These are phyloP conservation scores for Rhabdomys dilectus DNA, from an alignment of 2,113 vertebrate genomes.

Conservation along the genomic window DNA sequence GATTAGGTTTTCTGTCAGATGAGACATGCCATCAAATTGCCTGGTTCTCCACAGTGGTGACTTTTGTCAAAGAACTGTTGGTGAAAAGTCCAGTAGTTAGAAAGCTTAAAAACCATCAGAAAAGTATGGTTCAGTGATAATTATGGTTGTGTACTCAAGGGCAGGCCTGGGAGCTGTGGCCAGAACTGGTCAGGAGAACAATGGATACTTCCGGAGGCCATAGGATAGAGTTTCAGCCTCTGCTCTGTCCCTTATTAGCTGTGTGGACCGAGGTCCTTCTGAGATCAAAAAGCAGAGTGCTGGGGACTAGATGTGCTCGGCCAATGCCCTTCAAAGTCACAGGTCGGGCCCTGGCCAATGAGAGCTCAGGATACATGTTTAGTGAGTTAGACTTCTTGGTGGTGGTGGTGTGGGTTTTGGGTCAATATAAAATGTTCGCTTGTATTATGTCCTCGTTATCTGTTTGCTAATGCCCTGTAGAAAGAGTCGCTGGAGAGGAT, in stretches of 20 bases:
- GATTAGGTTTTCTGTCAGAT: background rate
- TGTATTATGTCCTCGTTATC: too few relatives aligned
- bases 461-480: too few relatives aligned
- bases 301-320: background rate
- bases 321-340: background rate
- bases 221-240: rapidly evolving
- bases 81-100: conserved; percentile 1
- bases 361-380: background rate
- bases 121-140: background rate
- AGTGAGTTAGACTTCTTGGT: background rate
- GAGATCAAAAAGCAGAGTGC: background rate
- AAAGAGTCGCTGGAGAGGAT: background rate
- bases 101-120: background rate
- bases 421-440: too few relatives aligned
- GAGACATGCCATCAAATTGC: background rate
- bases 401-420: too few relatives aligned
- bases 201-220: rapidly evolving
- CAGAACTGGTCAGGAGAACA: background rate
- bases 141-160: rapidly evolving
- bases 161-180: background rate
- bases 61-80: background rate
- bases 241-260: background rate
- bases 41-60: conserved; percentile 22
- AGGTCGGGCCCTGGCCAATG: background rate
- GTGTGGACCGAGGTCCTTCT: background rate